Evolutionary conservation across 1,140 invertebrate genomes (phyloP).

Genomic region (Pogonomyrmex californicus): DNA sequence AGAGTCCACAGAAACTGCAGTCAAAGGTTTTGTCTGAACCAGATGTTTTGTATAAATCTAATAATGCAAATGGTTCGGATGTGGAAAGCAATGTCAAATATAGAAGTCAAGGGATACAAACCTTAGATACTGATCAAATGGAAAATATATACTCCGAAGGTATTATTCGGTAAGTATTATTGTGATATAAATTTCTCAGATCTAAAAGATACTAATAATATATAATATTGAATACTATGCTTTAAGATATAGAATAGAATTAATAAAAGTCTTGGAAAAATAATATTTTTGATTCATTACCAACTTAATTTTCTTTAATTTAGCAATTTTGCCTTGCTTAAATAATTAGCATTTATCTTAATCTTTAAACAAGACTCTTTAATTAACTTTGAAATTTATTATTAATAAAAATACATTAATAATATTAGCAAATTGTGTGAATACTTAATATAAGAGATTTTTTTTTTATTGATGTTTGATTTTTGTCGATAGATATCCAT

Average conservation of each 20-base stretch:
- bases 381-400: neutral
- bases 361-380: neutral
- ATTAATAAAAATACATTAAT: neutral
- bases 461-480: neutral
- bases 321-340: neutral
- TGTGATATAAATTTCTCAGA: conserved; percentile 15
- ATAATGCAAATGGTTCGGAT: conserved; percentile 12
- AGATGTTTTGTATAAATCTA: conserved; percentile 63
- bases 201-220: neutral
- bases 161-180: conserved; percentile 78
- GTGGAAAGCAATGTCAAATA: conserved; percentile 66
- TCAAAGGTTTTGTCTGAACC: conserved; percentile 72
- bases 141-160: conserved; percentile 78
- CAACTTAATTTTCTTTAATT: neutral
- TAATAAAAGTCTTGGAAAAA: neutral
- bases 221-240: neutral
- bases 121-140: conserved; percentile 78
- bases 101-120: conserved; percentile 82
- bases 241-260: neutral
- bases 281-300: neutral
- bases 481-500: conserved; percentile 65
- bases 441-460: neutral
- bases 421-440: neutral
- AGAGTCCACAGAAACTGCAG: conserved; percentile 56
- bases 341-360: neutral